Percentiles rank a stretch among this genome's conserved stretches.
Conservation (phyloP, 2,888 invertebrate genomes). For the Steinernema hermaphroditum region DNA sequence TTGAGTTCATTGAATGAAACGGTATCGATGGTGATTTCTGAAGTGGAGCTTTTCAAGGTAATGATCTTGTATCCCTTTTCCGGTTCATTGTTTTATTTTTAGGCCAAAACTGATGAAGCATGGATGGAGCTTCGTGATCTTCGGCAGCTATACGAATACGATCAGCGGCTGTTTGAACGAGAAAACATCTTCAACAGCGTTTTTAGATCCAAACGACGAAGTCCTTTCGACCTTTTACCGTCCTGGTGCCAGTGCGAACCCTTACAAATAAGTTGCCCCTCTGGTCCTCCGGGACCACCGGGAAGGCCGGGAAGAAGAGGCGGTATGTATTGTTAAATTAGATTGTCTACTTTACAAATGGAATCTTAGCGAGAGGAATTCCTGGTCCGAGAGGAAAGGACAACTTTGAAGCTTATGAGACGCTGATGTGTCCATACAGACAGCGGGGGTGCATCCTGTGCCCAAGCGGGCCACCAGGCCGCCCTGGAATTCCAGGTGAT, state of each 20-base stretch:
- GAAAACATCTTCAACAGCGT: conserved; percentile 17
- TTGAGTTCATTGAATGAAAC: not conserved
- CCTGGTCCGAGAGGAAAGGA: conserved; percentile 12
- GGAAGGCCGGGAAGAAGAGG: conserved; percentile 1
- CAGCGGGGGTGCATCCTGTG: conserved; percentile 6
- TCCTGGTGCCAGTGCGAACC: conserved; percentile 28
- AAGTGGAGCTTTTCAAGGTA: not conserved
- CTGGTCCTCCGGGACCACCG: not conserved
- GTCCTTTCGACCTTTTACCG: conserved; percentile 5
- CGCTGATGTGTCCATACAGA: not conserved
- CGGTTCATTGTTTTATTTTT: not conserved
- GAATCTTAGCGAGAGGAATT: not conserved
- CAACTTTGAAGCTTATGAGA: conserved; percentile 6
- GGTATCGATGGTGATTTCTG: not conserved
- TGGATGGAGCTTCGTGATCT: not conserved
- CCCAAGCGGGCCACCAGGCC: not conserved
- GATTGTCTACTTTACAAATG: not conserved
- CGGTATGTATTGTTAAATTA: not conserved
- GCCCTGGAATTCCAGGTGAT: not conserved
- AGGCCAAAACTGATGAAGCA: not conserved
- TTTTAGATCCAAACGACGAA: conserved; percentile 5
- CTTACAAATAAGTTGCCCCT: not conserved
- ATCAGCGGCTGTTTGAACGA: not conserved
- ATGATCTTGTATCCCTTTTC: not conserved
- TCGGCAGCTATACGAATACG: not conserved